Percentiles rank a stretch among this genome's conserved stretches.
These are phyloP conservation scores for Cybosia mesomella DNA, from an alignment of 2,888 invertebrate species.

Conservation along the genomic window DNA sequence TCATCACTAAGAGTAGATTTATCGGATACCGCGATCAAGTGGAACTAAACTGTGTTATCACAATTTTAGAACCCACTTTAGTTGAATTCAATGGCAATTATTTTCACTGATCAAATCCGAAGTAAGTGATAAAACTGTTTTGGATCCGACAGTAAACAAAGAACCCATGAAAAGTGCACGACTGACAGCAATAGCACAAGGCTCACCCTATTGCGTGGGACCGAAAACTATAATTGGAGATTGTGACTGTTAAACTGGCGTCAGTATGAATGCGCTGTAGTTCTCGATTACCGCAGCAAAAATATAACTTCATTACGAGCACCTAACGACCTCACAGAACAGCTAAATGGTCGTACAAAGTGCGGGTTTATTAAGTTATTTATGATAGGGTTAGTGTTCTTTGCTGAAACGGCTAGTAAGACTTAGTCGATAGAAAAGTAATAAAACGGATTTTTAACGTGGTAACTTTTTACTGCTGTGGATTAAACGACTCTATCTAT, in stretches of 20 bases:
- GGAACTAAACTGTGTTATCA: neutral
- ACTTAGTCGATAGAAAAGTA: neutral
- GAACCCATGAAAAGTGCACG: neutral
- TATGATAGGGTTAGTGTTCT: constrained; percentile 2
- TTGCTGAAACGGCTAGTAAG: neutral
- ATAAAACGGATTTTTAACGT: constrained; percentile 4
- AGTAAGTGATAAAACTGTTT: neutral
- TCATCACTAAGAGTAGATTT: no score
- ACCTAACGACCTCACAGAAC: neutral
- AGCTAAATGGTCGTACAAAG: neutral
- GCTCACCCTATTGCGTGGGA: neutral
- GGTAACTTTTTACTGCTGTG: neutral
- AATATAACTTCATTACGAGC: neutral
- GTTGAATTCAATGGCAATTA: neutral
- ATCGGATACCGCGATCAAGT: neutral
- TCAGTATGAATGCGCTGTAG: neutral
- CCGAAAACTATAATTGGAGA: neutral
- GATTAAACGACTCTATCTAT: neutral
- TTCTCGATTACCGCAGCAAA: neutral
- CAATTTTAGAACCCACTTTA: neutral
- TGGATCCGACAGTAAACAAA: neutral
- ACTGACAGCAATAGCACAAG: neutral
- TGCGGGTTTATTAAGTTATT: neutral
- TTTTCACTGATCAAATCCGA: neutral
- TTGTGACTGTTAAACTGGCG: neutral